These are phyloP conservation scores for Narcine bancroftii DNA, from an alignment of 2,113 vertebrate genomes.

Conservation along the genomic window DNA sequence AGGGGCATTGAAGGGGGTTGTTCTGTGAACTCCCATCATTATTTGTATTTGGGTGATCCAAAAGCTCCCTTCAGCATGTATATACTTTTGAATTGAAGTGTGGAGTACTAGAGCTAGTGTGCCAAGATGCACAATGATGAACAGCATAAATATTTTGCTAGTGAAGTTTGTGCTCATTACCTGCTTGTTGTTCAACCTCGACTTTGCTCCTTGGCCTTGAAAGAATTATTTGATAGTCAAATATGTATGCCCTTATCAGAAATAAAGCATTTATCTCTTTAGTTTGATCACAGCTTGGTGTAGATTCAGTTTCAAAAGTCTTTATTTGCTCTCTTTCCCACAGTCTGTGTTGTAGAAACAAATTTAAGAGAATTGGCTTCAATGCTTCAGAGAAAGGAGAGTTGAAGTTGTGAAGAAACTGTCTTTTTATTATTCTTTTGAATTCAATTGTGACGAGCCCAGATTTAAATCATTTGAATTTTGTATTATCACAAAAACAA, in stretches of 20 bases:
- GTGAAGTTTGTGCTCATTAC: background rate
- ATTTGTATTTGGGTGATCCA: background rate
- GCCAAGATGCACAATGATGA: background rate
- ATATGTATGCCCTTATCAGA: background rate
- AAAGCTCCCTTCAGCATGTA: background rate
- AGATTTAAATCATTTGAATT: background rate
- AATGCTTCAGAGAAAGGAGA: background rate
- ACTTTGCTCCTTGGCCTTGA: background rate
- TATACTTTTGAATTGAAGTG: background rate
- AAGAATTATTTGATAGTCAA: background rate
- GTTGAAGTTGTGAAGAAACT: background rate
- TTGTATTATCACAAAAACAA: conserved; percentile 5
- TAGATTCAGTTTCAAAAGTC: background rate
- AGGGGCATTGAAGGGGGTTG: background rate
- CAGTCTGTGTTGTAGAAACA: background rate
- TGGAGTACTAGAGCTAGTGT: background rate
- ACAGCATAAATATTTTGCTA: background rate
- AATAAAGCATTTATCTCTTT: background rate
- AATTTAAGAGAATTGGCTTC: background rate
- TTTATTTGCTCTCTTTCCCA: too few species aligned
- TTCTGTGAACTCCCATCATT: background rate
- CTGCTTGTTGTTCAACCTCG: background rate
- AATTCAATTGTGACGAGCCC: background rate
- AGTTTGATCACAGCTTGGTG: background rate
- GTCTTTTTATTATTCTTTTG: background rate